Evolutionary conservation across 2,888 invertebrate genomes (phyloP).

Genomic region (Mimachlamys varia): DNA sequence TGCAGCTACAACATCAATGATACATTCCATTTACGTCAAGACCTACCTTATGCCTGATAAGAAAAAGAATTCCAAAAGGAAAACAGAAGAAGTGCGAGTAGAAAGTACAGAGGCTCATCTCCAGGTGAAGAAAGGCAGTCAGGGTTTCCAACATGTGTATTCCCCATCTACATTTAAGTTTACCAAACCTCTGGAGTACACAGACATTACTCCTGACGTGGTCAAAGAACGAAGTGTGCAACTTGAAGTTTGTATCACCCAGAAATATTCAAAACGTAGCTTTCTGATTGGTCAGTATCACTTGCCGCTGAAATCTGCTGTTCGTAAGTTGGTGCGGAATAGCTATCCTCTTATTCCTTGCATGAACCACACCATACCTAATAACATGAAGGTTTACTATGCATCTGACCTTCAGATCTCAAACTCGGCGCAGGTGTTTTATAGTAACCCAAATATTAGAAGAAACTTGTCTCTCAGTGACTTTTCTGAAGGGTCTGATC

Average conservation of each 20-base stretch:
- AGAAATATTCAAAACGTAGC: conserved; percentile 70
- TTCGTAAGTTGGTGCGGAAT: conserved; percentile 72
- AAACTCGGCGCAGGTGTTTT: conserved; percentile 58
- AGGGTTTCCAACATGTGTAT: conserved; percentile 66
- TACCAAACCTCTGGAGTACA: conserved; percentile 72
- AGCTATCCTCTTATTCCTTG: conserved; percentile 73
- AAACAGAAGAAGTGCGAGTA: conserved; percentile 75
- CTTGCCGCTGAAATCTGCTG: conserved; percentile 71
- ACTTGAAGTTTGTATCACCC: conserved; percentile 75
- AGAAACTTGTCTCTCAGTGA: conserved; percentile 57
- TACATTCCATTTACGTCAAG: conserved; percentile 75
- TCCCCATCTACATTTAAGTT: conserved; percentile 69
- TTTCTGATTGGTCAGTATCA: conserved; percentile 74
- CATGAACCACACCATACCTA: conserved; percentile 74
- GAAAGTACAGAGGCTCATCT: conserved; percentile 61
- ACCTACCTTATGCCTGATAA: conserved; percentile 75
- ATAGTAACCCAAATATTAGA: conserved; percentile 67
- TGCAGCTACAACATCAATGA: conserved; percentile 76
- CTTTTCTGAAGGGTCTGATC: conserved; percentile 54
- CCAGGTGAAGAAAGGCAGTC: conserved; percentile 44
- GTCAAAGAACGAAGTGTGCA: conserved; percentile 69
- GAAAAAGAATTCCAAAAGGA: conserved; percentile 71
- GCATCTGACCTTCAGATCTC: conserved; percentile 67
- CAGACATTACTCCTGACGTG: conserved; percentile 66
- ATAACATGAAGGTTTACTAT: conserved; percentile 75